phyloP scores from a whole-genome alignment of 2,888 invertebrate genomes.

The Frankliniella fusca region DNA sequence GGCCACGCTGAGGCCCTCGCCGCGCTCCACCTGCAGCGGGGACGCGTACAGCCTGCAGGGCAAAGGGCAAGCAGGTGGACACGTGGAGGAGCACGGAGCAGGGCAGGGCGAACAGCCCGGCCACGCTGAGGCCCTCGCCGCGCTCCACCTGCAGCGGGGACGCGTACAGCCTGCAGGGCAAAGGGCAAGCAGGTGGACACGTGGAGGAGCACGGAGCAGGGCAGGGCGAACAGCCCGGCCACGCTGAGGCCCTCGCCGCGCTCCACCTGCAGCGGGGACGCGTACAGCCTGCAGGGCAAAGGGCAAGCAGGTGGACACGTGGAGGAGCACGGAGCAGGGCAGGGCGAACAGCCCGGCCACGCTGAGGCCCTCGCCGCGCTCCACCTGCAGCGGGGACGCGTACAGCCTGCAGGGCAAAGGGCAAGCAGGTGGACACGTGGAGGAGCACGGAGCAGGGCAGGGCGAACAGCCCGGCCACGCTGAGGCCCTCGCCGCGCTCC shows the following conservation, averaged over 20 bases:
- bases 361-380: constrained; percentile 54
- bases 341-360: constrained; percentile 55
- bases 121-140: constrained; percentile 55
- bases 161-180: constrained; percentile 51
- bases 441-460: constrained; percentile 57
- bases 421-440: constrained; percentile 60
- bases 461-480: constrained; percentile 54
- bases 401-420: constrained; percentile 52
- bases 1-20: constrained; percentile 54
- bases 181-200: constrained; percentile 61
- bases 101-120: constrained; percentile 54
- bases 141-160: constrained; percentile 52
- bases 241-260: constrained; percentile 55
- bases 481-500: constrained; percentile 53
- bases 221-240: constrained; percentile 54
- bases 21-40: constrained; percentile 51
- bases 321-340: constrained; percentile 56
- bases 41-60: constrained; percentile 54
- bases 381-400: constrained; percentile 53
- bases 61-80: constrained; percentile 58
- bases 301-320: constrained; percentile 61
- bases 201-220: constrained; percentile 56
- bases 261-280: constrained; percentile 52
- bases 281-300: constrained; percentile 52
- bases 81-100: constrained; percentile 58